Conservation (phyloP, 2,888 invertebrate species). For the Polydrusus pterygomalis region DNA sequence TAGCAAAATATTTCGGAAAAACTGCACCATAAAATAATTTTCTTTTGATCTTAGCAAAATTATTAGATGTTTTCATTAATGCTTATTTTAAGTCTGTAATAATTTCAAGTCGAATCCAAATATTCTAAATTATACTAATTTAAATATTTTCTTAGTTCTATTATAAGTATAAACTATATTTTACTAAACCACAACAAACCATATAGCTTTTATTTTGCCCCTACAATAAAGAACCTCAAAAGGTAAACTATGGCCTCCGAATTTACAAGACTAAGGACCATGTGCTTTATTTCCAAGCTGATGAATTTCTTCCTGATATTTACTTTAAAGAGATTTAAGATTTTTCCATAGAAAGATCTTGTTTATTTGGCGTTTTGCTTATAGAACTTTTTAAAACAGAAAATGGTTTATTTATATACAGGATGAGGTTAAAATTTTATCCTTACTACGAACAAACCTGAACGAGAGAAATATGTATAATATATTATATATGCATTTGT, state of each 20-base stretch:
- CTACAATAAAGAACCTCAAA: conserved; percentile 35
- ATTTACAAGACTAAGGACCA: conserved; percentile 41
- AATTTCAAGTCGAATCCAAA: neutral
- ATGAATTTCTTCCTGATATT: conserved; percentile 36
- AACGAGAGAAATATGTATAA: no score
- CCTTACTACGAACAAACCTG: no score
- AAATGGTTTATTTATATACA: neutral
- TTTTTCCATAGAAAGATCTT: conserved; percentile 8
- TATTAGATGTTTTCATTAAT: neutral
- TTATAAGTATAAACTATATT: conserved; percentile 9
- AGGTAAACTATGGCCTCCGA: conserved; percentile 39
- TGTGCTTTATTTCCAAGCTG: conserved; percentile 47
- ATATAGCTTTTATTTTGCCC: conserved; percentile 13
- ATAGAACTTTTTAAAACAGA: neutral
- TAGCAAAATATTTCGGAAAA: neutral
- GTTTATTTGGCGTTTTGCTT: neutral
- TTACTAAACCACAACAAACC: neutral
- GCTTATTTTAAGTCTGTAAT: neutral
- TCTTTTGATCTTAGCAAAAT: neutral
- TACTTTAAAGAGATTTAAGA: conserved; percentile 44
- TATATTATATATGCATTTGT: no score
- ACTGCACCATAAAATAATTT: neutral
- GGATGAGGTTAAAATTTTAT: neutral
- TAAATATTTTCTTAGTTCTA: neutral
- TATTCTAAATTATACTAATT: neutral